Conservation (phyloP, 2,888 invertebrate genomes). For the Ophioninae sp. region DNA sequence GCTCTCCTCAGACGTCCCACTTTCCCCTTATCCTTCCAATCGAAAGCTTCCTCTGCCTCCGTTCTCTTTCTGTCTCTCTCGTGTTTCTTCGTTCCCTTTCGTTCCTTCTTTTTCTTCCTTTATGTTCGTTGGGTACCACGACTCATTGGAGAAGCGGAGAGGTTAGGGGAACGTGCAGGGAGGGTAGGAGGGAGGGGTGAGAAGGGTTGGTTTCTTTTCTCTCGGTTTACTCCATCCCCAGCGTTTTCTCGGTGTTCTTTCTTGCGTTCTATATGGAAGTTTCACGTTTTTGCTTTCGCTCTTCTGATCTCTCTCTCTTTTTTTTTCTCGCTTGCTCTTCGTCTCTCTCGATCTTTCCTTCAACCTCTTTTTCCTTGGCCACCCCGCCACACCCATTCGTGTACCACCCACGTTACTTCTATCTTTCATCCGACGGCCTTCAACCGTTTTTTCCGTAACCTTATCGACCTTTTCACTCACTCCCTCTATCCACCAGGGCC, state of each 20-base stretch:
- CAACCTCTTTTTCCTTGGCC: constrained; percentile 52
- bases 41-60: constrained; percentile 38
- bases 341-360: constrained; percentile 44
- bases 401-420: constrained; percentile 52
- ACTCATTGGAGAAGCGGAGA: constrained; percentile 5
- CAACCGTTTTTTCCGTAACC: constrained; percentile 77
- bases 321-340: constrained; percentile 40
- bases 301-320: constrained; percentile 49
- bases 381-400: constrained; percentile 49
- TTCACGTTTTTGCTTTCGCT: constrained; percentile 28
- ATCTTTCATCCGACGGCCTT: constrained; percentile 68
- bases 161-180: neutral
- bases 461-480: constrained; percentile 78
- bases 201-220: constrained; percentile 23
- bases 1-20: constrained; percentile 27
- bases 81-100: constrained; percentile 43
- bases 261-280: constrained; percentile 33
- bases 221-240: constrained; percentile 40
- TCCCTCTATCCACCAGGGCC: constrained; percentile 62
- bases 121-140: constrained; percentile 11
- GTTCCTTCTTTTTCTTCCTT: constrained; percentile 60
- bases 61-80: constrained; percentile 26
- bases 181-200: neutral
- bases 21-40: constrained; percentile 27
- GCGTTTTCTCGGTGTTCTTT: constrained; percentile 38